Base-by-base conservation (phyloP, 1,140 invertebrate genomes). In the Cyclargus thomasi region DNA sequence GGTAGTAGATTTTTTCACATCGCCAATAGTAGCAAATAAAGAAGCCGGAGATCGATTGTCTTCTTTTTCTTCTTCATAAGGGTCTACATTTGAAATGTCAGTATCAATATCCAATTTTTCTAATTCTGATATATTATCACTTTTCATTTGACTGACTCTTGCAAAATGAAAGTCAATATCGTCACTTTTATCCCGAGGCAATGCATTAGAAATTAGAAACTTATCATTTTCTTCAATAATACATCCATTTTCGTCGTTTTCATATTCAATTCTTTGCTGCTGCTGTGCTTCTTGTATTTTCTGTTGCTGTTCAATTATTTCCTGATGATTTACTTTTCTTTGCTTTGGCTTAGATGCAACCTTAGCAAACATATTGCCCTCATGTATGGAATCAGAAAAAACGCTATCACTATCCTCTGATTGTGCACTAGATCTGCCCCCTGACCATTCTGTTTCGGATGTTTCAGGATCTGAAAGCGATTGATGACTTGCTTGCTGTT, bases 401-500 rank as follows among this genome's bases (percentile, higher is more conserved):
- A 94, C 92, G 79, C 94, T 94, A 68, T 94, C 94, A 77, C 94
- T 94, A 73, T 95, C 94, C 85, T 95, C 94, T 1, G 93, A 95
- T 53, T 94, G 86, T 10, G 92, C 92, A 79, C 94, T 94, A 18
- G 94, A 94, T 74, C 93, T 86, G 7, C 93, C 92, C 62, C 93
- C 92, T 53, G 92, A 93, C 94, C 94, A 95, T 79, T 96, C 95
- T 21, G 93, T 93, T 85, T 96, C 95, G 0, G 95, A 95, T 57
- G 95, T 94, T 85, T 96, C 95, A 3, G 94, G 94, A 85, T 95
- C 95, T 7, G 95, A 96, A 29, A 95, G 74, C 0, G 94, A 95
- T 72, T 93, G 93, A 69, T 92, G 86, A 71, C 88, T 91, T 29
- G 91, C 88, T 77, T 90, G 85, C 47, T 92, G 92, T 89, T 93